Base-by-base conservation (phyloP, 2,888 invertebrate genomes). In the Cephalotes varians region DNA sequence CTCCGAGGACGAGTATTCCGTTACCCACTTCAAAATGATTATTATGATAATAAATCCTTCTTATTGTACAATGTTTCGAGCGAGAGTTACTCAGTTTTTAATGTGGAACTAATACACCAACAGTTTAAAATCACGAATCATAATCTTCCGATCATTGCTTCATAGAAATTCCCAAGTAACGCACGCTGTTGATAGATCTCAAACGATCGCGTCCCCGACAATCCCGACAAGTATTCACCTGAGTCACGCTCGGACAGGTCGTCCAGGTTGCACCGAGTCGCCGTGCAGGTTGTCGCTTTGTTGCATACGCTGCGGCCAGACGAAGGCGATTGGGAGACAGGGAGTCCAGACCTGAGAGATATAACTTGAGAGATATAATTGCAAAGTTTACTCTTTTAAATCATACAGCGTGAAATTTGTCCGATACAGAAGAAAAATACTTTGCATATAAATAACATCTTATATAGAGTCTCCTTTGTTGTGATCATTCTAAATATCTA, bases 201-300 rank as follows among this genome's bases (percentile, higher is more conserved):
- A 44, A 56, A 12, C 67, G 44, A 31, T 31, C 21, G 67, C 67
- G 40, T 56, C 77, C 25, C 18, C 77, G 56, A 56, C 67, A 31
- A 69, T 44, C 56, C 44, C 56, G 25, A 18, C 60, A 31, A 79
- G 56, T 69, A 79, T 79, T 79, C 69, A 79, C 77, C 77, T 79
- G 77, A 79, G 77, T 79, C 77, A 79, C 56, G 77, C 69, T 79
- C 44, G 67, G 31, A 21, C 77, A 77, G 67, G 44, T 67, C 77
- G 67, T 77, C 44, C 69, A 34, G 69, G 69, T 69, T 77, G 77
- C 34, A 56, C 44, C 77, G 56, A 79, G 77, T 79, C 56, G 56
- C 44, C 56, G 31, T 79, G 21, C 77, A 79, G 77, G 77, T 79
- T 79, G 77, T 79, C 77, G 56, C 69, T 56, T 77, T 44, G 34